These are phyloP conservation scores for Lasiurus borealis DNA, from an alignment of 2,113 vertebrate species.

Conservation along the genomic window DNA sequence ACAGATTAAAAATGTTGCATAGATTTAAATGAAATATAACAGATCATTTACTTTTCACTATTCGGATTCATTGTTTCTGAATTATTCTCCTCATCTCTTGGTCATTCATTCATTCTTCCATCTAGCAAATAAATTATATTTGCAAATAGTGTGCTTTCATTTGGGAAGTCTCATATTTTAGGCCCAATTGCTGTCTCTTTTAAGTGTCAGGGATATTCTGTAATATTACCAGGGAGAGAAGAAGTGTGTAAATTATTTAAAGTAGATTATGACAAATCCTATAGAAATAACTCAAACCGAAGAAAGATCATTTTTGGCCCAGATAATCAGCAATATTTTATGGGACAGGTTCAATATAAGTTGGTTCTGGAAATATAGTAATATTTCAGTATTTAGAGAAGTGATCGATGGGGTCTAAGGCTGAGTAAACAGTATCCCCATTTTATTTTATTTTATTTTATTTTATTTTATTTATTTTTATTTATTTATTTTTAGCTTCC, in stretches of 20 bases:
- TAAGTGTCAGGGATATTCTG: slow-evolving; percentile 6
- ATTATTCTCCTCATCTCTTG: neutral
- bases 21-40: slow-evolving; percentile 60
- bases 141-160: neutral
- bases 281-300: slow-evolving; percentile 61
- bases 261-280: slow-evolving; percentile 61
- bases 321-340: slow-evolving; percentile 64
- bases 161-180: neutral
- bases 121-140: slow-evolving; percentile 41
- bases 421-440: neutral
- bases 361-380: slow-evolving; percentile 27
- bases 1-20: slow-evolving; percentile 55
- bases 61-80: slow-evolving; percentile 22
- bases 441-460: too few species aligned
- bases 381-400: slow-evolving; percentile 57
- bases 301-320: slow-evolving; percentile 37
- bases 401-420: neutral
- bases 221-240: slow-evolving; percentile 38
- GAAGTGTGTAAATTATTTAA: slow-evolving; percentile 51
- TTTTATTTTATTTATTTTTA: too few species aligned
- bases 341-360: slow-evolving; percentile 41
- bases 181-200: slow-evolving; percentile 13
- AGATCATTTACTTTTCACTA: slow-evolving; percentile 48
- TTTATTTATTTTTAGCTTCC: slow-evolving; percentile 50
- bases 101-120: slow-evolving; percentile 48